These are phyloP conservation scores for Caradrina clavipalpis DNA, from an alignment of 2,888 invertebrate genomes.

Conservation along the genomic window DNA sequence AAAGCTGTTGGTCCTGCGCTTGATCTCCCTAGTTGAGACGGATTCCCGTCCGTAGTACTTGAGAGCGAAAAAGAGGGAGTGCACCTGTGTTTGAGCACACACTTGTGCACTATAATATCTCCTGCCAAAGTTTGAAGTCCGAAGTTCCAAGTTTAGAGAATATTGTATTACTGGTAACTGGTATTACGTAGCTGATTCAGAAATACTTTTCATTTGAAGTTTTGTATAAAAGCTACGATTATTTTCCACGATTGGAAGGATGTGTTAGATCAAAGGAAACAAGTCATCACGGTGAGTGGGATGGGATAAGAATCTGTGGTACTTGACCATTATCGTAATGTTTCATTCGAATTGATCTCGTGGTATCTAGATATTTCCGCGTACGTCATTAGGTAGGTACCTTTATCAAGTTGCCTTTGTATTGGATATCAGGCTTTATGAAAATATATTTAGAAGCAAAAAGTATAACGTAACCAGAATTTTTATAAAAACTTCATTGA, in stretches of 20 bases:
- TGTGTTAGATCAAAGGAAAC: slow-evolving; percentile 36
- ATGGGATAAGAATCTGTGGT: slow-evolving; percentile 40
- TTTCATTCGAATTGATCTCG: slow-evolving; percentile 24
- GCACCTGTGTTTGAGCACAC: too few species aligned
- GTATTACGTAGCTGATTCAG: neutral
- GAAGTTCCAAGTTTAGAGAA: too few species aligned
- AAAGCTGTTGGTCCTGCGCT: too few species aligned
- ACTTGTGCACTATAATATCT: too few species aligned
- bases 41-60: too few species aligned
- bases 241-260: slow-evolving; percentile 20
- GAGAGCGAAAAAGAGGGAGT: too few species aligned
- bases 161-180: too few species aligned
- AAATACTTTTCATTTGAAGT: neutral
- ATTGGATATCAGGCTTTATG: neutral
- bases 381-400: slow-evolving; percentile 1
- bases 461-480: too few species aligned
- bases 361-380: slow-evolving; percentile 24
- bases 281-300: slow-evolving; percentile 40
- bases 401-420: neutral
- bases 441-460: too few species aligned
- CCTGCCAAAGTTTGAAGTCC: too few species aligned
- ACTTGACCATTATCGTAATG: slow-evolving; percentile 27
- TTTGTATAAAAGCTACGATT: neutral
- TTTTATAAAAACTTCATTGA: too few species aligned
- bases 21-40: too few species aligned